phyloP scores from a whole-genome alignment of 2,888 invertebrate genomes.

The Argyresthia albistria region DNA sequence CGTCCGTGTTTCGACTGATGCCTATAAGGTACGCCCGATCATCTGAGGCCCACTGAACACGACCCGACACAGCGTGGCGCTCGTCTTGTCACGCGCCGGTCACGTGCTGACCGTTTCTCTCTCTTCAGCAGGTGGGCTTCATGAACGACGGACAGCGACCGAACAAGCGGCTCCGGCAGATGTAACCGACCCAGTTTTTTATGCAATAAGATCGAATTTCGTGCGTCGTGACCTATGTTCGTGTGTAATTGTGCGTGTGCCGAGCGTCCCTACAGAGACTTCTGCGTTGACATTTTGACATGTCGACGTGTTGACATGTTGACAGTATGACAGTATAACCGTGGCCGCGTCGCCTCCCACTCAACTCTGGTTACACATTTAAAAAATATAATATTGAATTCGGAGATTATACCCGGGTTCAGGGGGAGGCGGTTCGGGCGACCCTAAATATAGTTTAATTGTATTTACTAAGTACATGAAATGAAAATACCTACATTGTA shows the following conservation, averaged over 20 bases:
- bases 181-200: constrained; percentile 31
- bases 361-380: neutral
- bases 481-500: constrained; percentile 43
- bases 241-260: constrained; percentile 44
- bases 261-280: constrained; percentile 24
- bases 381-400: neutral
- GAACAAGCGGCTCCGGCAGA: constrained; percentile 63
- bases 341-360: neutral
- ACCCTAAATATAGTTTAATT: constrained; percentile 59
- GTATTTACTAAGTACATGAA: constrained; percentile 69
- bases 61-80: no score
- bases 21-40: no score
- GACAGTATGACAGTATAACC: neutral
- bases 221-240: constrained; percentile 35
- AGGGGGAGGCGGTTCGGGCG: neutral
- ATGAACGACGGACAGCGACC: constrained; percentile 68
- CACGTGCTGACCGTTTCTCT: neutral
- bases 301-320: no score
- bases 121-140: constrained; percentile 46
- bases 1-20: no score
- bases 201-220: constrained; percentile 15
- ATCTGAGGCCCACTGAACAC: no score
- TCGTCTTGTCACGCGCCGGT: no score
- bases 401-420: neutral
- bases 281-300: neutral